Percentiles rank a stretch among this genome's conserved stretches.
phyloP scores from a whole-genome alignment of 2,113 vertebrate species.

The Sphaerodactylus townsendi region DNA sequence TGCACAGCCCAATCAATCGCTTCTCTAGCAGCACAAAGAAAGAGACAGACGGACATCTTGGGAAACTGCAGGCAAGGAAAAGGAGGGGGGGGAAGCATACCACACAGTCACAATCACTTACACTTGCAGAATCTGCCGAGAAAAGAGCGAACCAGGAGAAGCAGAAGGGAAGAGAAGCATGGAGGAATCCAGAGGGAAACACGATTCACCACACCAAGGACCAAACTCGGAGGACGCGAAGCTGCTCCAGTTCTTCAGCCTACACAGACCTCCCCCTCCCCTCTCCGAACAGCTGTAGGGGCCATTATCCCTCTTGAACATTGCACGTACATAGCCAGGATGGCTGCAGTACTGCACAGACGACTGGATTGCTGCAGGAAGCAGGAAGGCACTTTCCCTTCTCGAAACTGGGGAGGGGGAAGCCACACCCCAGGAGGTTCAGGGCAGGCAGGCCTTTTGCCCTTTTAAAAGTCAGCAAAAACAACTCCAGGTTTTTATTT shows the following conservation, averaged over 20 bases:
- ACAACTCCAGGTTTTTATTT: background rate
- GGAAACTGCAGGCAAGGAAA: background rate
- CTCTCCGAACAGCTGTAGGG: conserved; percentile 67
- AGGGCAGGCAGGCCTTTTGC: background rate
- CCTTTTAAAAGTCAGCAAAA: background rate
- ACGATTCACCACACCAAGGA: conserved; percentile 9
- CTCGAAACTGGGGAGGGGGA: background rate
- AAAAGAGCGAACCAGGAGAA: background rate
- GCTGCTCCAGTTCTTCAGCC: conserved; percentile 47
- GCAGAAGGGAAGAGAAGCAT: conserved; percentile 36
- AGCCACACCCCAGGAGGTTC: background rate
- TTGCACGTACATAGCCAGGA: conserved; percentile 66
- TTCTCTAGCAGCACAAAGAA: conserved; percentile 16
- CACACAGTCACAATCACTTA: conserved; percentile 41
- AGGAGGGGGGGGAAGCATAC: background rate
- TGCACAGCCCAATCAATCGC: background rate
- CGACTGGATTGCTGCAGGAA: conserved; percentile 9
- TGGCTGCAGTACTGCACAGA: conserved; percentile 41
- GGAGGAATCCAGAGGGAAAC: conserved; percentile 23
- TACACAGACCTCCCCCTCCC: conserved; percentile 67
- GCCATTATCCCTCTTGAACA: conserved; percentile 67
- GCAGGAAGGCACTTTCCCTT: background rate
- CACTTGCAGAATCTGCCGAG: conserved; percentile 36
- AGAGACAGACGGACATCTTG: conserved; percentile 12
- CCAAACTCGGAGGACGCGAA: conserved; percentile 37